Conservation (phyloP, 2,888 invertebrate species). For the Drosophila meridiana region DNA sequence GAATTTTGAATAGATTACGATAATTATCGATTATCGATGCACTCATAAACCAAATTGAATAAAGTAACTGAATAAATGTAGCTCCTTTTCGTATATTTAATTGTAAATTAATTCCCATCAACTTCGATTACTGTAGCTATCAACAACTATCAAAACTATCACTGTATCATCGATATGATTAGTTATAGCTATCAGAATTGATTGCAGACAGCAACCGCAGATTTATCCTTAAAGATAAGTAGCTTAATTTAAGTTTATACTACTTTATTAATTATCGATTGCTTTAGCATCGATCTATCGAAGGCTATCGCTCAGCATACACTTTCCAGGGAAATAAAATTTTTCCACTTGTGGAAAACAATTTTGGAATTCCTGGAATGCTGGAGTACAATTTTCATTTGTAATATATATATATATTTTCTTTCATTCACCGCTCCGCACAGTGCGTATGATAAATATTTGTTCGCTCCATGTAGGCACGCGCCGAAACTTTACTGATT, state of each 20-base stretch:
- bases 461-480: conserved; percentile 47
- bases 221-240: too few species aligned
- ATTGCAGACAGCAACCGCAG: too few species aligned
- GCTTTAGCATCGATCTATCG: neutral
- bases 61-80: too few species aligned
- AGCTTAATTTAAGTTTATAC: neutral
- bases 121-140: neutral
- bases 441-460: conserved; percentile 58
- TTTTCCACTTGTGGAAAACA: neutral
- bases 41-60: too few species aligned
- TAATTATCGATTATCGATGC: too few species aligned
- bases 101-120: neutral
- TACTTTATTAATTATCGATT: neutral
- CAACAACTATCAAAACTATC: neutral
- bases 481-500: conserved; percentile 62
- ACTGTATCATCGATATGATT: too few species aligned
- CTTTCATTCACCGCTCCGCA: conserved; percentile 43
- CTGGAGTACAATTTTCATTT: neutral
- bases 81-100: too few species aligned
- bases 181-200: too few species aligned
- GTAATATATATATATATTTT: conserved; percentile 10
- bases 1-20: too few species aligned
- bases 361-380: neutral
- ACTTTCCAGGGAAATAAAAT: neutral
- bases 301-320: neutral